Conservation (phyloP, 1,140 invertebrate species). For the Bradysia coprophila region DNA sequence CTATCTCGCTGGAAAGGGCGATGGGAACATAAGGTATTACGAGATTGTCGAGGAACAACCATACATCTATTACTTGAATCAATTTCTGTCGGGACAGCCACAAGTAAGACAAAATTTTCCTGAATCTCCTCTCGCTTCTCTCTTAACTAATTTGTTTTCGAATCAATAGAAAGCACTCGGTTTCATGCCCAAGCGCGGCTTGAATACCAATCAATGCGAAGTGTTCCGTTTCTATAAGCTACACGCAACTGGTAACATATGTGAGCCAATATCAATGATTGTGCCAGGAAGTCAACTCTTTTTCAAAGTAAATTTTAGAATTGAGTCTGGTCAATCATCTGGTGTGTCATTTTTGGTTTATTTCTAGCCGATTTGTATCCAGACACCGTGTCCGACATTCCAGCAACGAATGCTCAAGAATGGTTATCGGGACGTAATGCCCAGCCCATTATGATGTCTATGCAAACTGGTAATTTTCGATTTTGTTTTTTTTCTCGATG, state of each 20-base stretch:
- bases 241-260: slow-evolving; percentile 66
- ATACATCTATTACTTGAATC: slow-evolving; percentile 76
- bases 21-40: slow-evolving; percentile 89
- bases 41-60: slow-evolving; percentile 73
- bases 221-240: slow-evolving; percentile 85
- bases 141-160: slow-evolving; percentile 10
- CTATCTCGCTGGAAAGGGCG: slow-evolving; percentile 52
- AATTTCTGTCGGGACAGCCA: slow-evolving; percentile 78
- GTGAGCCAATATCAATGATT: slow-evolving; percentile 88
- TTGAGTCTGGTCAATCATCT: background rate
- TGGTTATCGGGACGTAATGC: slow-evolving; percentile 70
- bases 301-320: slow-evolving; percentile 22
- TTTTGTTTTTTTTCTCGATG: too few relatives aligned
- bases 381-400: slow-evolving; percentile 66
- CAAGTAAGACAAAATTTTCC: too few relatives aligned
- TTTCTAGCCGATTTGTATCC: slow-evolving; percentile 76
- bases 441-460: slow-evolving; percentile 62
- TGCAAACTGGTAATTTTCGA: too few relatives aligned
- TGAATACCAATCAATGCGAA: slow-evolving; percentile 63
- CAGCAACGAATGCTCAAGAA: slow-evolving; percentile 68
- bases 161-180: slow-evolving; percentile 63
- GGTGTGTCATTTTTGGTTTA: slow-evolving; percentile 7
- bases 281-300: slow-evolving; percentile 60
- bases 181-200: slow-evolving; percentile 85
- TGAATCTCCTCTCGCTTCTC: too few relatives aligned